phyloP scores from a whole-genome alignment of 2,113 vertebrate genomes.

The Siniperca knerii region DNA sequence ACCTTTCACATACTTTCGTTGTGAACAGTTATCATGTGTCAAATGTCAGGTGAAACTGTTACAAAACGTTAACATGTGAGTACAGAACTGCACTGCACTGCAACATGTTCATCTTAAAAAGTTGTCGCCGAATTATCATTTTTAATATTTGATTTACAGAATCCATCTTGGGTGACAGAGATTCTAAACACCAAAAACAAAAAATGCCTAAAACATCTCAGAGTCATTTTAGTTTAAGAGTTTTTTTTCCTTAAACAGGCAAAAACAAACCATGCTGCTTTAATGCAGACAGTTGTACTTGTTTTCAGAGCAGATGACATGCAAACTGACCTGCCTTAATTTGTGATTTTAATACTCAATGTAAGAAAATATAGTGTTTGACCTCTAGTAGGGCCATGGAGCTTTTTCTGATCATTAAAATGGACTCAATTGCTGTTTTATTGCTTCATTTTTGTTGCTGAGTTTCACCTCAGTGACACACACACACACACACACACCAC shows the following conservation, averaged over 20 bases:
- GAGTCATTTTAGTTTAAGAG: background rate
- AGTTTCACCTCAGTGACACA: conserved; percentile 52
- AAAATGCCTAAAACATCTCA: background rate
- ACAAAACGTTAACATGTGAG: background rate
- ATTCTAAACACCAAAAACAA: background rate
- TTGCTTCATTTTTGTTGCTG: conserved; percentile 59
- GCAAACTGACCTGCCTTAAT: no score
- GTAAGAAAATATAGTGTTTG: background rate
- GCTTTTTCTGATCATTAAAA: background rate
- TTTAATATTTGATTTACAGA: background rate
- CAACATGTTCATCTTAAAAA: background rate
- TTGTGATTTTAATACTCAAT: background rate
- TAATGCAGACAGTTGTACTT: background rate
- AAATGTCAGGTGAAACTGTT: background rate
- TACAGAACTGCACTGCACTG: background rate
- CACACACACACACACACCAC: conserved; percentile 34
- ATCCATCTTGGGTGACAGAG: background rate
- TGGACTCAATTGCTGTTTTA: conserved; percentile 38
- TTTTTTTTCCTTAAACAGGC: background rate
- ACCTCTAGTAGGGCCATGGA: no score
- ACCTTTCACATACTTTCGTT: background rate
- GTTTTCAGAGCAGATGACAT: no score
- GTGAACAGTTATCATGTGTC: background rate
- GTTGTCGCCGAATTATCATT: background rate
- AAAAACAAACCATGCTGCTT: background rate